phyloP scores from a whole-genome alignment of 2,113 vertebrate genomes.

The Syngnathus scovelli region DNA sequence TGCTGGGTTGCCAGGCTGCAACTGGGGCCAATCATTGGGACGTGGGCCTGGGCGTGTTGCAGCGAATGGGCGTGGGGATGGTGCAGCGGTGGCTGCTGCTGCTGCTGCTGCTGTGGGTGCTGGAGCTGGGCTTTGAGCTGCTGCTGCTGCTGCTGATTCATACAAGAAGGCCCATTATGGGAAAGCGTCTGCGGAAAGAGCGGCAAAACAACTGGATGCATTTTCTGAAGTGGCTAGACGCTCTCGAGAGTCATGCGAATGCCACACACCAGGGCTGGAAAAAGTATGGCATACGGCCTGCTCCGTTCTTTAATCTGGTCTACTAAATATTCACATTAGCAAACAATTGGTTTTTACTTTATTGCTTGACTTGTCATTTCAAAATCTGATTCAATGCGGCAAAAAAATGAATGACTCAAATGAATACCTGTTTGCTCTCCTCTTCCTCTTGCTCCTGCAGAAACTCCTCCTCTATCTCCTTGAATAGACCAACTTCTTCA shows the following conservation, averaged over 20 bases:
- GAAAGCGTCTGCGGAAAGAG: conserved; percentile 78
- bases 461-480: conserved; percentile 92
- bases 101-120: conserved; percentile 51
- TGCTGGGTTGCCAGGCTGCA: conserved; percentile 86
- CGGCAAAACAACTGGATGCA: conserved; percentile 44
- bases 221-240: conserved; percentile 8
- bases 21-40: conserved; percentile 63
- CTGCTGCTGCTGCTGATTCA: conserved; percentile 77
- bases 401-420: not conserved
- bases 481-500: conserved; percentile 96
- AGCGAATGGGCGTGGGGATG: conserved; percentile 79
- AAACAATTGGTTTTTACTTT: too few relatives aligned
- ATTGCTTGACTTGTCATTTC: too few relatives aligned
- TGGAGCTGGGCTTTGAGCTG: conserved; percentile 59
- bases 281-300: not conserved
- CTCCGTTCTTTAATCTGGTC: not conserved
- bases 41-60: conserved; percentile 53
- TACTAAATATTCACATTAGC: too few relatives aligned
- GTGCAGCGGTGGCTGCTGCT: conserved; percentile 52
- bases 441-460: conserved; percentile 89
- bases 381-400: too few relatives aligned
- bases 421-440: conserved; percentile 80
- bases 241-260: not conserved
- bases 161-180: conserved; percentile 75
- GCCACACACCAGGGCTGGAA: not conserved